phyloP scores from a whole-genome alignment of 1,140 invertebrate genomes.

The Reticulitermes speratus region DNA sequence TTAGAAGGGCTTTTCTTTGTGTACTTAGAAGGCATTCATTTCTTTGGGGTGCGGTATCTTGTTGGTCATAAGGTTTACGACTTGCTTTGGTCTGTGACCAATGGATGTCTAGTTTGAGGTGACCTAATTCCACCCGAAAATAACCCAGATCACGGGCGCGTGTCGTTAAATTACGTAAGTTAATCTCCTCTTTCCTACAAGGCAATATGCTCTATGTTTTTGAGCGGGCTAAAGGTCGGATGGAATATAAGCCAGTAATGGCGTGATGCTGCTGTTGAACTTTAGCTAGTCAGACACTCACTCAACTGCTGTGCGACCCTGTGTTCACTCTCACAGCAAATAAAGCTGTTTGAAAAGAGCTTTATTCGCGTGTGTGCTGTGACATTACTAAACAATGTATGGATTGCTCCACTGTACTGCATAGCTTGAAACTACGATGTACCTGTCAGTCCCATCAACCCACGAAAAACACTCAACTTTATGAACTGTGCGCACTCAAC shows the following conservation, averaged over 20 bases:
- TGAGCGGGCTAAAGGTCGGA: background rate
- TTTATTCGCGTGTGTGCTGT: background rate
- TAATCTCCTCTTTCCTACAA: background rate
- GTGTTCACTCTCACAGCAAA: background rate
- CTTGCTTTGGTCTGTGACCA: too few species aligned
- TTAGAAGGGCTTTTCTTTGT: too few species aligned
- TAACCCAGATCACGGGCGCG: background rate
- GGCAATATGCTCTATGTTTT: background rate
- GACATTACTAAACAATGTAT: background rate
- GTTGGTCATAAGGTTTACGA: too few species aligned
- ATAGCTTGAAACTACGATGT: background rate
- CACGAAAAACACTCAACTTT: background rate
- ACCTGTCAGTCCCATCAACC: background rate
- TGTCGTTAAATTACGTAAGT: background rate
- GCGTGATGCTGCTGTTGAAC: background rate
- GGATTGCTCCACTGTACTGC: too few species aligned
- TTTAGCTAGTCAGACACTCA: background rate
- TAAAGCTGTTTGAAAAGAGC: background rate
- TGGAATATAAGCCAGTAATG: background rate
- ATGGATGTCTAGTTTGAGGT: background rate
- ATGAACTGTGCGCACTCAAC: background rate
- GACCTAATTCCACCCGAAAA: background rate
- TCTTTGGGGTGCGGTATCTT: too few species aligned
- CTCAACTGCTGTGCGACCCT: background rate
- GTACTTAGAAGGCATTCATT: too few species aligned